A percentile compares a stretch with the other conserved stretches of the same genome.
Evolutionary conservation across 1,140 invertebrate genomes (phyloP).

Genomic region (Popillia japonica): DNA sequence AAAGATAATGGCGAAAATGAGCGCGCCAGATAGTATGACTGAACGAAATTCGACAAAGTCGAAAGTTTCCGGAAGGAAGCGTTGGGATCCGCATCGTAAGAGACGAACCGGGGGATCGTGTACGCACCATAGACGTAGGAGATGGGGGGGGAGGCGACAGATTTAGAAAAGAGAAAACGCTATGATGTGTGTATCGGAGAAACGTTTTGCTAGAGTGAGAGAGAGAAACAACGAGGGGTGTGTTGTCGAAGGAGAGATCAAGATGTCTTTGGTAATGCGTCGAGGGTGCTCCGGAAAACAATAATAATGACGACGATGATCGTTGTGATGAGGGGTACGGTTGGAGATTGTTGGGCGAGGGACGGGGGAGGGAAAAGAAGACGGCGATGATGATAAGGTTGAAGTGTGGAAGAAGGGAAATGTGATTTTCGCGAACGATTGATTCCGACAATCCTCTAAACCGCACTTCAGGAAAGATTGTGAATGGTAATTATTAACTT

Average conservation of each 20-base stretch:
- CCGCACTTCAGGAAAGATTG: not conserved
- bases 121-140: not conserved
- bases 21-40: not conserved
- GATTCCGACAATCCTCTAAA: not conserved
- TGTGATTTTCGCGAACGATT: not conserved
- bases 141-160: not conserved
- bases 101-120: too few relatives aligned
- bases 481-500: conserved; percentile 1
- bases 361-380: not conserved
- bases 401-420: not conserved
- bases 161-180: too few relatives aligned
- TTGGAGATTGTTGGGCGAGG: too few relatives aligned
- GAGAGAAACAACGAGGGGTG: not conserved
- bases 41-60: not conserved
- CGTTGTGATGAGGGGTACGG: too few relatives aligned
- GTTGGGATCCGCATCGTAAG: not conserved
- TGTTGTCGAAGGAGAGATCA: not conserved
- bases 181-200: not conserved
- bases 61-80: not conserved
- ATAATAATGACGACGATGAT: conserved; percentile 2
- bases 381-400: not conserved
- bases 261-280: not conserved
- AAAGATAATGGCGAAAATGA: not conserved
- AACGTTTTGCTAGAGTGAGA: not conserved
- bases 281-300: not conserved